phyloP scores from a whole-genome alignment of 2,113 vertebrate genomes.

The Lophotis ruficrista region DNA sequence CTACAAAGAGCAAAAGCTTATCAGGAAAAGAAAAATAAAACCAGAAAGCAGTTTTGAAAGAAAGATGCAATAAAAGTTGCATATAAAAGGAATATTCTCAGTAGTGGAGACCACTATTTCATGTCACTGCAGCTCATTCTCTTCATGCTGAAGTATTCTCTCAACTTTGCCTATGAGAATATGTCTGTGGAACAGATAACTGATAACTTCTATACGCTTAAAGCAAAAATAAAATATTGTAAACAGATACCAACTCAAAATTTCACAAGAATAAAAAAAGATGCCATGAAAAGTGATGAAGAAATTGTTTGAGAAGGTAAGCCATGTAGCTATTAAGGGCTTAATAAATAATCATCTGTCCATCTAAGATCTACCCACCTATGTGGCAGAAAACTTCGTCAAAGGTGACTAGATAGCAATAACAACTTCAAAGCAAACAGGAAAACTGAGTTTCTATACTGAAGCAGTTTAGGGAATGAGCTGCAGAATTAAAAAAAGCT shows the following conservation, averaged over 20 bases:
- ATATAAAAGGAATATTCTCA: background rate
- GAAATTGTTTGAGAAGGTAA: background rate
- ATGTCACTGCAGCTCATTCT: background rate
- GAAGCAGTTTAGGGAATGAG: background rate
- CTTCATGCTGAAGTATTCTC: background rate
- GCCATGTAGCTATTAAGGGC: background rate
- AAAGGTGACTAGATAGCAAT: background rate
- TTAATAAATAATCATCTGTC: background rate
- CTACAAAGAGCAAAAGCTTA: slow-evolving; percentile 70
- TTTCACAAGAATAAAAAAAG: background rate
- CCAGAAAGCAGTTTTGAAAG: background rate
- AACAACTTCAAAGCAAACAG: background rate
- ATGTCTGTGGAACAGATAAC: background rate
- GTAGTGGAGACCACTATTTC: background rate
- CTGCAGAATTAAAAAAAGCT: background rate
- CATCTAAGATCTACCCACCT: background rate
- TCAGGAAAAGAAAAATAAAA: slow-evolving; percentile 22
- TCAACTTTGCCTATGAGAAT: background rate
- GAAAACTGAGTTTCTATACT: background rate
- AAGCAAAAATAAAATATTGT: background rate
- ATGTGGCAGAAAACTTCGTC: background rate
- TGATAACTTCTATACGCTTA: background rate
- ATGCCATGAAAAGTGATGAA: background rate
- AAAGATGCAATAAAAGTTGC: background rate
- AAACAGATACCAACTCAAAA: background rate